A percentile compares a stretch with the other conserved stretches of the same genome.
Evolutionary conservation across 2,113 vertebrate species (phyloP).

Genomic region (Pelmatolapia mariae): DNA sequence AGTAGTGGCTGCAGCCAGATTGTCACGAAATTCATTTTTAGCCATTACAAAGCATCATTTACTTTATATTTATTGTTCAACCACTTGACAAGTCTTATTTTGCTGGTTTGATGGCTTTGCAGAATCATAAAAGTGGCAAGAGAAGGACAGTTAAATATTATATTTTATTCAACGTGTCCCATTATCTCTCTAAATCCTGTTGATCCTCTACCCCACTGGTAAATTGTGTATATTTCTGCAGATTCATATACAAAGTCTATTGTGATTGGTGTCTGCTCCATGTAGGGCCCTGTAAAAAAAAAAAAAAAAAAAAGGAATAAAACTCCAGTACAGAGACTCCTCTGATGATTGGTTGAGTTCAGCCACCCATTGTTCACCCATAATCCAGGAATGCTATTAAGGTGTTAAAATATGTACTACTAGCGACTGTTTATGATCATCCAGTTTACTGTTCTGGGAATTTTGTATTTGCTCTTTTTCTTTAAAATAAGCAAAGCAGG

Average conservation of each 20-base stretch:
- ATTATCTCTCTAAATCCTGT: background rate
- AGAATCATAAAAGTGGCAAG: background rate
- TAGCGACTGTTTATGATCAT: background rate
- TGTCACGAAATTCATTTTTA: background rate
- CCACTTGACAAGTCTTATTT: background rate
- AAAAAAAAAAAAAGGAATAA: background rate
- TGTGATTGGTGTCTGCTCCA: background rate
- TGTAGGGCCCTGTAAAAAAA: background rate
- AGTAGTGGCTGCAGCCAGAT: background rate
- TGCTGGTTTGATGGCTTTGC: background rate
- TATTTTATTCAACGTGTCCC: rapidly evolving
- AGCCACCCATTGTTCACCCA: background rate
- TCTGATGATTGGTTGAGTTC: background rate
- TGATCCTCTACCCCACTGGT: background rate
- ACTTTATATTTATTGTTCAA: background rate
- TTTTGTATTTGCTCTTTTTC: background rate
- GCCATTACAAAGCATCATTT: background rate
- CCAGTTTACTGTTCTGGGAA: background rate
- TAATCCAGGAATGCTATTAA: background rate
- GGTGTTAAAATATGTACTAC: background rate
- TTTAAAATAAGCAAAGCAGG: background rate
- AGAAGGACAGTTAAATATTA: background rate
- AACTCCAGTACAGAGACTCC: background rate
- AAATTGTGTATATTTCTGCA: background rate
- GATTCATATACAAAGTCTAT: rapidly evolving